Evolutionary conservation across 1,140 invertebrate genomes (phyloP).

Genomic region (Drosophila kurseongensis): DNA sequence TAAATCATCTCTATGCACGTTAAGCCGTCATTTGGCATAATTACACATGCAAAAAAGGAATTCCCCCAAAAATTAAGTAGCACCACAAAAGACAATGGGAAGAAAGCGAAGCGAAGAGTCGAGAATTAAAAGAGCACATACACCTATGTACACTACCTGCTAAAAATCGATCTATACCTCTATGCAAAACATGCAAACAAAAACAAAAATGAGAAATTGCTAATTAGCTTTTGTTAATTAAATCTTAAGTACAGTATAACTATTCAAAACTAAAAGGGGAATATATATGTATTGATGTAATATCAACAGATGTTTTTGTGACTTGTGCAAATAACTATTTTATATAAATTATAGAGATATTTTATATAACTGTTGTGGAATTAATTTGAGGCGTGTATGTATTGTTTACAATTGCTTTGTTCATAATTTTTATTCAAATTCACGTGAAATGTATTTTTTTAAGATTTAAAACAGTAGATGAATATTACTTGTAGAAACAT

Average conservation of each 20-base stretch:
- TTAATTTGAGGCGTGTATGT: background rate
- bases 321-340: constrained; percentile 19
- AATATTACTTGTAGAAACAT: no score
- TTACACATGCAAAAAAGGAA: constrained; percentile 44
- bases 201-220: constrained; percentile 1
- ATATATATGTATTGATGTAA: constrained; percentile 11
- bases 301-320: constrained; percentile 6
- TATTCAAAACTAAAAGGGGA: constrained; percentile 2
- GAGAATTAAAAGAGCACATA: constrained; percentile 36
- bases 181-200: constrained; percentile 4
- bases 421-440: no score
- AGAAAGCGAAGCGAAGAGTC: constrained; percentile 28
- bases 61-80: constrained; percentile 39
- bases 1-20: constrained; percentile 19
- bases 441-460: background rate
- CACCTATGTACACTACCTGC: constrained; percentile 41
- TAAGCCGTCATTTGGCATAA: constrained; percentile 47
- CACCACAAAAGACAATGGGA: constrained; percentile 49
- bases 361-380: constrained; percentile 24
- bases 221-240: constrained; percentile 16
- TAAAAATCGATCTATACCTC: constrained; percentile 43
- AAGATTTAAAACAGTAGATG: background rate
- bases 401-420: no score
- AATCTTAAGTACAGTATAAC: constrained; percentile 7
- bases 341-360: constrained; percentile 12